Evolutionary conservation across 2,113 vertebrate species (phyloP).

Genomic region (Columba livia): DNA sequence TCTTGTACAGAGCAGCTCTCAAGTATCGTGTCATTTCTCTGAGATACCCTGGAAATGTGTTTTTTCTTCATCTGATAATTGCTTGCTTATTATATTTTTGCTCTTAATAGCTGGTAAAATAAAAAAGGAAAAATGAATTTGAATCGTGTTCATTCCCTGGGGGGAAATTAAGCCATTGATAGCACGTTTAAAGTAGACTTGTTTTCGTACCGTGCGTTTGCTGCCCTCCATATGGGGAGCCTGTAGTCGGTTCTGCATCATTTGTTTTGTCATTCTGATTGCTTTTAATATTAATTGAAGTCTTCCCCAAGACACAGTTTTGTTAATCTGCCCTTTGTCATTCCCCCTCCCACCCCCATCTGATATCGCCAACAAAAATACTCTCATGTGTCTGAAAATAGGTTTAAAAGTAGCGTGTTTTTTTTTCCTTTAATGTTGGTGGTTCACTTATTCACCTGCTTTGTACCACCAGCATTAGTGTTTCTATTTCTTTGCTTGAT

Average conservation of each 20-base stretch:
- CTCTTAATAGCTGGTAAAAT: conserved; percentile 40
- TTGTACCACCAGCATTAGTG: neutral
- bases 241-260: conserved; percentile 18
- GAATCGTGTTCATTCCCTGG: neutral
- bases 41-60: neutral
- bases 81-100: conserved; percentile 22
- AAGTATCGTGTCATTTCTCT: neutral
- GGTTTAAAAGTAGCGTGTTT: neutral
- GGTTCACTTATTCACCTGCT: neutral
- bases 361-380: neutral
- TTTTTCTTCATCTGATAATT: conserved; percentile 37
- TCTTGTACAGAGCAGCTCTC: neutral
- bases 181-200: neutral
- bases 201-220: neutral
- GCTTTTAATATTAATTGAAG: conserved; percentile 60
- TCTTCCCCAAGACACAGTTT: conserved; percentile 33
- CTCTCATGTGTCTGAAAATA: neutral
- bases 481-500: neutral
- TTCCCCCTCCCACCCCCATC: neutral
- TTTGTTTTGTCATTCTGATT: conserved; percentile 47
- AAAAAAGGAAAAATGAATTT: conserved; percentile 6
- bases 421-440: neutral
- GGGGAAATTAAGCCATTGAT: conserved; percentile 36
- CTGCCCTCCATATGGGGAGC: neutral
- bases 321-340: conserved; percentile 34